These are phyloP conservation scores for Drosophila mimica DNA, from an alignment of 2,888 invertebrate genomes.

Conservation along the genomic window DNA sequence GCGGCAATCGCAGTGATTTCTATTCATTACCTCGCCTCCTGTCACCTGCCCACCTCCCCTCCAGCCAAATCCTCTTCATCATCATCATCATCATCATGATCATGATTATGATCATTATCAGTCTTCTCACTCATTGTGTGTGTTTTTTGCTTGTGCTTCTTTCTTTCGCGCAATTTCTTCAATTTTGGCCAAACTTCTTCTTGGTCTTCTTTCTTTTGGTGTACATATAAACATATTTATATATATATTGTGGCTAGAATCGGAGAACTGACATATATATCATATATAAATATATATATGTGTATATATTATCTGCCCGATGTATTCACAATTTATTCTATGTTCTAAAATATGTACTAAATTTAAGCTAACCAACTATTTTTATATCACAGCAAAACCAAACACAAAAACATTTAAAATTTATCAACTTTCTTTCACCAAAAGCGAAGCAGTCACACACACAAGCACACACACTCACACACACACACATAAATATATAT, in stretches of 20 bases:
- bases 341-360: constrained; percentile 46
- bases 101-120: no score
- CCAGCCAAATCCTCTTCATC: neutral
- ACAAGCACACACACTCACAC: neutral
- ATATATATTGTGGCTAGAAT: constrained; percentile 22
- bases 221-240: constrained; percentile 9
- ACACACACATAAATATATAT: constrained; percentile 5
- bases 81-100: neutral
- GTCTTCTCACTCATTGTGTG: constrained; percentile 8
- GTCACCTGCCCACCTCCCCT: neutral
- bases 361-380: constrained; percentile 72
- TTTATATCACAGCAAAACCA: constrained; percentile 57
- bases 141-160: constrained; percentile 13
- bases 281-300: constrained; percentile 11
- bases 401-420: constrained; percentile 8
- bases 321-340: constrained; percentile 8
- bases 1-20: constrained; percentile 37
- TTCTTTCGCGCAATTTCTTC: neutral
- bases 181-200: constrained; percentile 6
- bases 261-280: neutral
- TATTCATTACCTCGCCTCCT: neutral
- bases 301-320: neutral
- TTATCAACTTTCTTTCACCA: constrained; percentile 12
- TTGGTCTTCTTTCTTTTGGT: constrained; percentile 1
- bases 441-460: constrained; percentile 8